Evolutionary conservation across 1,140 invertebrate genomes (phyloP), one percentile per base, ranked within the genome.

Genomic region (Zophobas morio): DNA sequence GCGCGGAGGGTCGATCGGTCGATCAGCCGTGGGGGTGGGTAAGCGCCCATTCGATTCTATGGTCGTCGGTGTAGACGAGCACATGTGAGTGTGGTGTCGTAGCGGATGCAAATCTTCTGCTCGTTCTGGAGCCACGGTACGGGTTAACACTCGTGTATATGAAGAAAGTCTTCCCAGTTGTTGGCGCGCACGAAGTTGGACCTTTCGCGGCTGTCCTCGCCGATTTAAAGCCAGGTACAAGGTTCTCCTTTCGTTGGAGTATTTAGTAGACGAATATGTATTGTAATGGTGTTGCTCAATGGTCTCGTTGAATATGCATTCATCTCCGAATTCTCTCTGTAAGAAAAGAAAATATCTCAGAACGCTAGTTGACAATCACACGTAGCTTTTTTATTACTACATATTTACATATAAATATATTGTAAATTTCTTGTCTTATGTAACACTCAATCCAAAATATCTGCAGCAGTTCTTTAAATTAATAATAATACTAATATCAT

Each of bases 261-360:
- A 93, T 84, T 91, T 90, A 71, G 89, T 90, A 73, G 93, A 94
- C 79, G 93, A 94, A 87, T 96, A 96, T 3, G 93, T 94, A 86
- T 95, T 96, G 89, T 95, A 96, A 85, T 94, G 92, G 85, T 95
- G 92, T 84, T 93, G 90, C 85, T 94, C 93, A 86, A 96, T 91
- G 84, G 91, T 93, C 86, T 96, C 94, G 86, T 94, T 93, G 89
- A 96, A 96, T 80, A 95, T 89, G 87, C 95, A 96, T 84, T 96
- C 94, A 82, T 94, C 91, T 79, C 90, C 91, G 87, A 93, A 93
- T 82, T 94, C 91, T 86, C 89, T 91, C 94, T 96, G 93, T 82
- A 94, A 95, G 89, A 90, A 87, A 87, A 86, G 85, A 79, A 87
- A 82, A 81, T 32, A 33, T 6, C 32, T 0, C 35, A 20, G 20